Base-by-base conservation (phyloP, 2,888 invertebrate species). In the Camponotus fellah region DNA sequence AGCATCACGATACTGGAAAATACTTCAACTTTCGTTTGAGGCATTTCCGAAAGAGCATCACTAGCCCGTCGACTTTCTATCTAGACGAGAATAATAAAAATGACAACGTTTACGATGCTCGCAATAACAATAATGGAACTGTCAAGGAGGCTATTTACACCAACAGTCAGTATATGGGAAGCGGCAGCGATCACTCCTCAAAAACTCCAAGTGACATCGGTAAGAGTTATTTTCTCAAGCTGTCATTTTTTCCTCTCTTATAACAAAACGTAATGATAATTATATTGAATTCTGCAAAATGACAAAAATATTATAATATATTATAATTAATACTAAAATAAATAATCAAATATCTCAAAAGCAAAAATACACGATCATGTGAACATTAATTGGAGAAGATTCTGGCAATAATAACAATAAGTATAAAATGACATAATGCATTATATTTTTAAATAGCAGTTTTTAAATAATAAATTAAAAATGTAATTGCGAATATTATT, bases 1-100 rank as follows among this genome's bases (percentile, higher is more conserved):
- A 91, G 17, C 85, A 87, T 46, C 80, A 90, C 6, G 92, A 92
- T 14, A 76, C 64, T 2, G 91, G 90, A 53, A 93, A 91, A 71
- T 94, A 94, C 74, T 94, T 94, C 53, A 93, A 92, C 26, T 93
- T 94, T 65, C 79, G 79, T 6, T 91, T 92, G 12, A 94, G 91
- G 82, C 94, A 93, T 74, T 93, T 93, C 26, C 89, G 92, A 49
- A 94, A 92, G 74, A 90, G 82, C 68, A 86, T 91, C 0, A 82
- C 90, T 0, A 89, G 91, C 3, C 87, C 92, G 17, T 95, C 95
- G 9, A 95, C 93, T 0, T 95, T 95, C 87, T 95, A 95, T 66
- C 87, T 95, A 75, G 92, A 93, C 75, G 91, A 92, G 21, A 82
- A 87, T 21, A 71, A 76, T 6, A 64, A 43, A 17, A 79, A 79